Base-by-base conservation (phyloP, 2,113 vertebrate species). In the Tor tambroides region DNA sequence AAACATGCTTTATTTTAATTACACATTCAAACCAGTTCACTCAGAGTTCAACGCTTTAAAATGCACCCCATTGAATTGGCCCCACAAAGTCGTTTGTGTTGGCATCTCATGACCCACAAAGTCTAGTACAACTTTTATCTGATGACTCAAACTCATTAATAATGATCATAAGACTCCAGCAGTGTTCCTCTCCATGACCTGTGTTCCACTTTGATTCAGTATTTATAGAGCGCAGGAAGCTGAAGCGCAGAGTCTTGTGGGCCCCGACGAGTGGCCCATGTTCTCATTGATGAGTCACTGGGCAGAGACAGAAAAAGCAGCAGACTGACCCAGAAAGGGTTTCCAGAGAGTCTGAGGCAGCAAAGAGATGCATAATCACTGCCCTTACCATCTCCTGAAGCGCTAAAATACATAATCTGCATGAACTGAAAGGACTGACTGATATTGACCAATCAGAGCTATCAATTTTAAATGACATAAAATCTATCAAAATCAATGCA, bases 141-240 rank as follows among this genome's bases (percentile, higher is more conserved):
- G 46, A 83, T 67, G 67, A 51, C 56, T 4, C 54, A 23, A 67
- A 88, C 59, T 81, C 15, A 74, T 92, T 90, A 91, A 89, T 88
- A 90, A 89, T 71, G 83, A 84, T 65, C 59, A 61, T 43, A 46
- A 79, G 30, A 80, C 87, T 74, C 71, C 85, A 63, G 80, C 91
- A 79, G 85, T 74, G 81, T 84, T 59, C 9, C 8, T 61, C 82
- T 88, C 43, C 85, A 49, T 67, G 85, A 86, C 74, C 74, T 72
- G 72, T 92, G 92, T 91, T 92, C 94, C 91, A 93, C 83, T 93
- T 92, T 90, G 59, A 38, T 54, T 49, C 21, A 49, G 15, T 93
- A 94, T 93, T 93, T 92, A 92, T 92, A 92, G 92, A 83, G 80
- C 80, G 10, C 26, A 49, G 78, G 67, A 87, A 76, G 56, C 85